Conservation (phyloP, 2,797 vertebrate genomes). For the Myotis planiceps region DNA sequence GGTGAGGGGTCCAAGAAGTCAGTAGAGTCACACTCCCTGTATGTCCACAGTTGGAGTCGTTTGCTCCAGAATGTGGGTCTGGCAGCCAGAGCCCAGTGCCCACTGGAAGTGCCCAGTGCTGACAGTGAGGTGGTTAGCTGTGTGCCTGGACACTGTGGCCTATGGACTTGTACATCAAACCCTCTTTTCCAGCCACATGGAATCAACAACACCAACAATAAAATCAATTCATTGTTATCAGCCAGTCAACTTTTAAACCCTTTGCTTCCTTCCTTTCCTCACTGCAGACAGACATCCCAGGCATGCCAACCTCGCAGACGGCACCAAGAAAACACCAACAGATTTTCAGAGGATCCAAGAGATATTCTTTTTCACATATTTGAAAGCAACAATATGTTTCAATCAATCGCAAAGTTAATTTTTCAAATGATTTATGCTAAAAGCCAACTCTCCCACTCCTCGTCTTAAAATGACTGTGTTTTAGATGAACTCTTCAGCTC, state of each 20-base stretch:
- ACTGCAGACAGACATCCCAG: neutral
- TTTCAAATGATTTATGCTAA: conserved; percentile 7
- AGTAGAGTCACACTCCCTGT: accelerated
- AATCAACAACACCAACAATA: neutral
- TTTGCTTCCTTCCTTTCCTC: neutral
- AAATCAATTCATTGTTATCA: neutral
- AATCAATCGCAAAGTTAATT: neutral
- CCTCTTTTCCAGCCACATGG: neutral
- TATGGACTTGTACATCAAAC: neutral
- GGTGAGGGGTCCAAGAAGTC: neutral
- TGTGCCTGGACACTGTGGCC: neutral
- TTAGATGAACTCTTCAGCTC: neutral
- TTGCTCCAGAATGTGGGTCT: neutral
- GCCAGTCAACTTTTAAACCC: neutral
- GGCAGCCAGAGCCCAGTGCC: neutral
- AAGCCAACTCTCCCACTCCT: neutral
- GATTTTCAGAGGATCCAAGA: conserved; percentile 31
- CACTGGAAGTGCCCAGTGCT: neutral
- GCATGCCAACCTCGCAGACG: neutral
- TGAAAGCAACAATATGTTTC: conserved; percentile 42
- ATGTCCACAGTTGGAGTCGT: neutral
- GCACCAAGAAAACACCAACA: conserved; percentile 22
- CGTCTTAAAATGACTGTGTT: neutral
- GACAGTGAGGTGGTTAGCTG: no score
- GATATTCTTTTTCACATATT: neutral